Evolutionary conservation across 2,888 invertebrate species (phyloP), one percentile per base, ranked within the genome.

Genomic region (Dinocampus coccinellae): DNA sequence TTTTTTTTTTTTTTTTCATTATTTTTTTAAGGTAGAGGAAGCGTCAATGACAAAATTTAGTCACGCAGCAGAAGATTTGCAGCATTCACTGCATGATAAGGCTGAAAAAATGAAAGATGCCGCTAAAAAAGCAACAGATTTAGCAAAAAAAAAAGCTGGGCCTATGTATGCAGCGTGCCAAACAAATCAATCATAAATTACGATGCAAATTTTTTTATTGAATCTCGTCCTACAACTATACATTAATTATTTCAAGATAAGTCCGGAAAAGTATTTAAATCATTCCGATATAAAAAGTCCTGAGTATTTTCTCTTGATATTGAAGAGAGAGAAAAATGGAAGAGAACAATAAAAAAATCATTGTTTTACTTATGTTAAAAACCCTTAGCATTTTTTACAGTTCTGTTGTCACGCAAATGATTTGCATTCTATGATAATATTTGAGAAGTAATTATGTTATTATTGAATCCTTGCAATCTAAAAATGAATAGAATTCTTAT

Each of bases 91-190:
- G 39, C 86, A 85, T 24, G 87, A 86, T 63, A 89, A 85, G 73
- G 85, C 88, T 3, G 89, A 89, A 80, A 92, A 93, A 82, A 89
- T 96, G 84, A 94, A 95, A 82, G 93, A 92, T 73, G 94, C 93
- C 0, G 95, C 95, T 0, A 93, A 93, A 83, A 93, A 93, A 81
- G 94, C 95, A 66, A 94, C 93, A 29, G 94, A 95, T 87, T 90
- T 94, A 77, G 94, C 96, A 61, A 95, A 90, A 77, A 85, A 89
- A 69, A 89, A 89, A 84, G 80, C 91, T 88, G 82, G 88, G 88
- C 85, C 88, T 84, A 84, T 88, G 76, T 88, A 85, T 78, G 86
- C 83, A 33, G 83, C 84, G 3, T 87, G 83, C 70, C 84, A 85
- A 60, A 79, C 87, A 9, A 85, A 82, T 69, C 85, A 88, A 61